Conservation (phyloP, 1,140 invertebrate genomes). For the Bombus pyrosoma region DNA sequence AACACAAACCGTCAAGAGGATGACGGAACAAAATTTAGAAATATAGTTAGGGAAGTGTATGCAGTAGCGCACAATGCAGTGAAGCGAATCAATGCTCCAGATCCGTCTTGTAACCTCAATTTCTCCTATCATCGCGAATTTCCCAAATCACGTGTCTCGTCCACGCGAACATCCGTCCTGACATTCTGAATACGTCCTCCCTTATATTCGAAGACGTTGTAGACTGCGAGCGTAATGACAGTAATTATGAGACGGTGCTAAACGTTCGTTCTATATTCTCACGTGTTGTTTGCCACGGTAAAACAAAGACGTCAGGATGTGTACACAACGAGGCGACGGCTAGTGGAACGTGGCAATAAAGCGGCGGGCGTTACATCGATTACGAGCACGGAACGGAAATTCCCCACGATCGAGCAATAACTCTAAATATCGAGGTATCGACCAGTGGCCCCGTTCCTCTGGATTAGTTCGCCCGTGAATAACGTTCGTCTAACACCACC, state of each 20-base stretch:
- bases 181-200: not conserved
- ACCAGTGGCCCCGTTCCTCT: slow-evolving; percentile 57
- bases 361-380: slow-evolving; percentile 65
- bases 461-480: slow-evolving; percentile 62
- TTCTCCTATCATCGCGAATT: not conserved
- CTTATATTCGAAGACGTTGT: not conserved
- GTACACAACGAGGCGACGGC: slow-evolving; percentile 41
- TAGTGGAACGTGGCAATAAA: slow-evolving; percentile 65
- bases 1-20: not conserved
- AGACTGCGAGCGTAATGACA: not conserved
- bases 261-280: not conserved
- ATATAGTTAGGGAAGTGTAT: not conserved
- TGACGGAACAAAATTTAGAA: not conserved
- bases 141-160: slow-evolving; percentile 11
- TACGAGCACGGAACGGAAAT: slow-evolving; percentile 60
- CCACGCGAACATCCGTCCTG: not conserved
- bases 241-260: slow-evolving; percentile 48
- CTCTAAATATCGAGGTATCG: slow-evolving; percentile 72
- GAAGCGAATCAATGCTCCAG: slow-evolving; percentile 2
- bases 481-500: slow-evolving; percentile 43
- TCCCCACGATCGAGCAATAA: slow-evolving; percentile 65
- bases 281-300: slow-evolving; percentile 23
- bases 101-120: slow-evolving; percentile 7
- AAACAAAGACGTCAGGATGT: slow-evolving; percentile 32
- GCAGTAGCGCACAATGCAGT: not conserved